These are phyloP conservation scores for Columba guinea DNA, from an alignment of 2,797 vertebrate genomes.

Conservation along the genomic window DNA sequence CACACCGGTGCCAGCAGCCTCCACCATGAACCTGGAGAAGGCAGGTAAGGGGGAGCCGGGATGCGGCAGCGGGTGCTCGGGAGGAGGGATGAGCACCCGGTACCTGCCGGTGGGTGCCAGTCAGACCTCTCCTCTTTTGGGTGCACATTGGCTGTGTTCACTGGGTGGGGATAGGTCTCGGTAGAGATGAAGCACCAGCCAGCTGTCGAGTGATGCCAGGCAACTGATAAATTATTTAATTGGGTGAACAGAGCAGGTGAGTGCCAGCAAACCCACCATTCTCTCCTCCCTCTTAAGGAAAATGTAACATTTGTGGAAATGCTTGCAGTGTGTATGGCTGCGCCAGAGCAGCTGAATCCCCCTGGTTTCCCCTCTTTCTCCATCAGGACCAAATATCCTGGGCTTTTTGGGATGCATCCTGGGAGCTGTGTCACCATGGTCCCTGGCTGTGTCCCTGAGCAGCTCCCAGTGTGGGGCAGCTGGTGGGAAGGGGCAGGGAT, in stretches of 20 bases:
- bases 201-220: background rate
- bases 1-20: background rate
- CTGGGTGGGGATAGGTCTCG: fast-evolving
- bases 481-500: background rate
- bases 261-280: background rate
- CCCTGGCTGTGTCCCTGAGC: background rate
- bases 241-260: background rate
- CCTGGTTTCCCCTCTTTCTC: background rate
- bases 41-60: conserved; percentile 34
- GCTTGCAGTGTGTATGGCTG: fast-evolving
- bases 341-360: background rate
- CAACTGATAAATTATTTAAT: background rate
- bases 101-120: fast-evolving
- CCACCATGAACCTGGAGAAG: conserved; percentile 73
- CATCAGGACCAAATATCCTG: background rate
- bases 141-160: fast-evolving
- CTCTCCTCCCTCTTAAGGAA: background rate
- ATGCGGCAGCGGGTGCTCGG: fast-evolving
- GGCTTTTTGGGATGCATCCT: background rate
- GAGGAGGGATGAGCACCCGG: fast-evolving
- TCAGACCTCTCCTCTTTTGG: background rate
- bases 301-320: fast-evolving
- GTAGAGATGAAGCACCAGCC: background rate
- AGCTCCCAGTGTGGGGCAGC: fast-evolving
- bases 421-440: fast-evolving